Base-by-base conservation (phyloP, 1,140 invertebrate genomes). In the Meloidogyne floridensis region DNA sequence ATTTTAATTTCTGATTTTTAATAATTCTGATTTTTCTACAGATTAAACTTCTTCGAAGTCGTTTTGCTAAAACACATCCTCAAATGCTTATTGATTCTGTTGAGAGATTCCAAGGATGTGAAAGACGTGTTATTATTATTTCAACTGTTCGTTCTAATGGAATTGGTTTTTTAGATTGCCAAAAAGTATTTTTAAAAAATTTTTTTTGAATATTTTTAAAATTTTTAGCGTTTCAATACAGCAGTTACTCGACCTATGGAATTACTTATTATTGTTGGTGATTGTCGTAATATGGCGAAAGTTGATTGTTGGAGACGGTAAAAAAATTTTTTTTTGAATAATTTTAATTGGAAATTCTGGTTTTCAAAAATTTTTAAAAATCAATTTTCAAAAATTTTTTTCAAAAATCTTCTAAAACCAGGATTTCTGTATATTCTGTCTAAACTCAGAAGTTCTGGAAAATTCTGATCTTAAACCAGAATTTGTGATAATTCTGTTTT, bases 191-290 rank as follows among this genome's bases (percentile, higher is more conserved):
- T 15, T 3, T 13, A 76, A 73, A 42, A 32, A 32, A 32, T 32
- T 32, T 32, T 32, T 47, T 18, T n/a, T 56, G 1, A 11, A 42
- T 15, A 20, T 43, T 72, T 20, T 13, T 13, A 32, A 79, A 6
- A 11, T 80, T 65, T 81, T 81, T 69, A 84, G 83, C 83, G 83
- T n/a, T 84, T 84, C 69, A 84, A 84, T 73, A 84, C 83, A 47
- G 71, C 82, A 8, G 32, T 84, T 11, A 80, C 77, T 32, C 82
- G 83, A 8, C 83, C 83, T 18, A 69, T 84, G 76, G 82, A 83
- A 20, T 54, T 84, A 15, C n/a, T 84, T 20, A 84, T 84, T 72
- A 70, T 84, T 47, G 54, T 84, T 59, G 83, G 83, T 4, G 74
- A 81, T 51, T 54, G 42, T 47, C 47, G 13, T 32, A 56, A 59